phyloP scores from a whole-genome alignment of 2,797 vertebrate genomes.

The Falco cherrug region DNA sequence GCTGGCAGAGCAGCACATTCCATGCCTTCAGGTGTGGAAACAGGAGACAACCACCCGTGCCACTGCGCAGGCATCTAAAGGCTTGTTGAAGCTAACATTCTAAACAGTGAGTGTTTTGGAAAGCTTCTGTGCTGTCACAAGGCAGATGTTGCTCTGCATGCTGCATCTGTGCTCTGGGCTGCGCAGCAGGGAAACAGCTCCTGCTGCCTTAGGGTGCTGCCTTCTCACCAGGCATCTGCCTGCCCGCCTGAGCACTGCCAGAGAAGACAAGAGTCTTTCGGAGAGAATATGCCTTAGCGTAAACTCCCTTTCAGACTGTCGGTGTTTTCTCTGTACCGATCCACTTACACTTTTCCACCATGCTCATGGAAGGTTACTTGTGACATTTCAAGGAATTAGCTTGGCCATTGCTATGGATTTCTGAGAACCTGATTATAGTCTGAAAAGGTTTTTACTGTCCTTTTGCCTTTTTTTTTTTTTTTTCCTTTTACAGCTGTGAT shows the following conservation, averaged over 20 bases:
- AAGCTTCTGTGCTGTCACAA: background rate
- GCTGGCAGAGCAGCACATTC: background rate
- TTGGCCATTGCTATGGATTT: background rate
- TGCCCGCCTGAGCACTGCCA: background rate
- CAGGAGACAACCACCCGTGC: accelerated
- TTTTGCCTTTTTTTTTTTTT: background rate
- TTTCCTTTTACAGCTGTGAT: background rate
- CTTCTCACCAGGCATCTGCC: background rate
- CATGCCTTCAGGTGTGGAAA: accelerated
- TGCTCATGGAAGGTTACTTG: background rate
- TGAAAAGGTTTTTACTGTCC: background rate
- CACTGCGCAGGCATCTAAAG: background rate
- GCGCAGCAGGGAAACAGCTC: background rate
- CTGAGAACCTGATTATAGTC: background rate
- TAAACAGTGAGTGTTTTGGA: background rate
- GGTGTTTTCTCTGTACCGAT: background rate
- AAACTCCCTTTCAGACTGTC: background rate
- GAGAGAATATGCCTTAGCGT: background rate
- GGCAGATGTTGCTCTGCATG: background rate
- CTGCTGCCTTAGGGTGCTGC: background rate
- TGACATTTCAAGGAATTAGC: background rate
- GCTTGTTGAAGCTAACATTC: background rate
- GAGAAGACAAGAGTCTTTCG: background rate
- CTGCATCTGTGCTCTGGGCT: background rate
- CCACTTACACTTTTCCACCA: background rate